Base-by-base conservation (phyloP, 2,888 invertebrate species). In the Drosophila paracracens region DNA sequence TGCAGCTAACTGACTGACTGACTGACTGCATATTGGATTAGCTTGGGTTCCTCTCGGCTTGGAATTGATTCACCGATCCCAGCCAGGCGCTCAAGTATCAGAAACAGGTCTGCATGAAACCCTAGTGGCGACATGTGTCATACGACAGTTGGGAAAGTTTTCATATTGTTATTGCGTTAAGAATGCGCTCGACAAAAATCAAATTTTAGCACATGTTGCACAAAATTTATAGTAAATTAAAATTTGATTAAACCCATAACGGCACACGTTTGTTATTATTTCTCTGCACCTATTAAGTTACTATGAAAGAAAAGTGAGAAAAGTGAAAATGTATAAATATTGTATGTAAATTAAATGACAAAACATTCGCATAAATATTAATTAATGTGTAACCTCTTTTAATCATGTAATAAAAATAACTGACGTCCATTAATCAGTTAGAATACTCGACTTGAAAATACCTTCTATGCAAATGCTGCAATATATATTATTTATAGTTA, bases 361-460 rank as follows among this genome's bases (percentile, higher is more conserved):
- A 76, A 85, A 81, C 74, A 82, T 70, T 71, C 56, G 70, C 72
- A 83, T 88, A 89, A 90, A 89, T 91, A 91, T 87, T 87, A 91
- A 89, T 91, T 88, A 89, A 87, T 79, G 74, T 70, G 61, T 54
- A 59, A 31, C 48, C 25, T 33, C 43, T 31, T 60, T 54, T 70
- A 52, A 72, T 66, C 54, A 72, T 52, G 48, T 16, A 51, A 62
- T 54, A 52, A 60, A 78, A 69, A 71, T 67, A 48, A 62, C 29
- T 36, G 58, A 74, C 53, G 60, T 58, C 53, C 56, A 50, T 63
- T 50, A 57, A 54, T 5, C 18, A 6, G 5, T 2, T 7, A 2
- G 5, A 2, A 8, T n/a, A 2, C 4, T 29, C 13, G 52, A 59
- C 29, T 53, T 13, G 8, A 5, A 65, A 48, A 70, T 54, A 59